Base-by-base conservation (phyloP, 2,888 invertebrate genomes). In the Biston stratarius region DNA sequence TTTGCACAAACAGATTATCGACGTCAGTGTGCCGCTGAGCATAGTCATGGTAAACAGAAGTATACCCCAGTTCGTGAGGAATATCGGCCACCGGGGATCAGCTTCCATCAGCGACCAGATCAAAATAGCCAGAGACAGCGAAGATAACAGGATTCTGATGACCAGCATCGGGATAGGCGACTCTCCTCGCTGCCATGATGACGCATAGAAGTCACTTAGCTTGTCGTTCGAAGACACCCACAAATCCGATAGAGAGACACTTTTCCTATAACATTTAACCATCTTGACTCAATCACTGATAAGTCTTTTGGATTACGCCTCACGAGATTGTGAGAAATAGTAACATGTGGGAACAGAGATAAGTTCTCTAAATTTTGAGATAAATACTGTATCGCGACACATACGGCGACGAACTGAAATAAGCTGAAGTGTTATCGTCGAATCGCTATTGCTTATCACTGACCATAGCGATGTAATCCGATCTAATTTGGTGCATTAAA, bases 21-120 rank as follows among this genome's bases (percentile, higher is more conserved):
- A 94, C 5, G 92, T 86, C 0, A 80, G n/a, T 0, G 89, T 70
- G 6, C 85, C 89, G 55, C 83, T 83, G 44, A 89, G 67, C 60
- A 83, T 77, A 77, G 85, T 85, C 59, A 79, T 56, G 3, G 81
- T 77, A 36, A 91, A 69, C 58, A 92, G 77, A 24, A 91, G 59
- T 10, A 92, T 74, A 0, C 92, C 94, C 94, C 94, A 94, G 78
- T 94, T 92, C 24, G 94, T 94, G 66, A 94, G 87, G 77, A 83
- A 94, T 53, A 90, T 82, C 58, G 89, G 75, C 90, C 91, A 93
- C 77, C 81, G 80, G 0, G 79, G 76, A 34, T 69, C 81, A 14
- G 80, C 83, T 40, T 79, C 82, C 9, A 72, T 67, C 59, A 91
- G 56, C 0, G 92, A 87, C 92, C 92, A 93, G 12, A 73, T 69